Percentiles rank a stretch among this genome's conserved stretches.
phyloP scores from a whole-genome alignment of 2,888 invertebrate species.

The Cheilosia impressa region DNA sequence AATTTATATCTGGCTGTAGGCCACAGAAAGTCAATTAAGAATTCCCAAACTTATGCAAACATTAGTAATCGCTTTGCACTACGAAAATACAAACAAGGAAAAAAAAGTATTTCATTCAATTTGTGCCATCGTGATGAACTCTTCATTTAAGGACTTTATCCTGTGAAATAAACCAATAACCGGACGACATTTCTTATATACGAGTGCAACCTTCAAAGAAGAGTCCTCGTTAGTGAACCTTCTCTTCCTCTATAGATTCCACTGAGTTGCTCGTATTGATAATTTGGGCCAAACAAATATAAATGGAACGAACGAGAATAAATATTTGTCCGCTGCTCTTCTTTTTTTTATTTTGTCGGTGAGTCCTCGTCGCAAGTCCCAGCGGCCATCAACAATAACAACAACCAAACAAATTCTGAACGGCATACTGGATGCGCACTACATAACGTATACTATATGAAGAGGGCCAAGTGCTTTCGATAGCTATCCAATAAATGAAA shows the following conservation, averaged over 20 bases:
- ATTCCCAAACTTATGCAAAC: background rate
- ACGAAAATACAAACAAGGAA: background rate
- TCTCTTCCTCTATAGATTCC: conserved; percentile 12
- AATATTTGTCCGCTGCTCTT: conserved; percentile 43
- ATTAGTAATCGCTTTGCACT: conserved; percentile 1
- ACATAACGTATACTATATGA: conserved; percentile 43
- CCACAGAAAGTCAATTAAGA: background rate
- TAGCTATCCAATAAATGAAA: conserved; percentile 72
- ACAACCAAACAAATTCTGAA: conserved; percentile 6
- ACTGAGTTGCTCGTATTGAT: conserved; percentile 24
- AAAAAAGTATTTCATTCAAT: conserved; percentile 1
- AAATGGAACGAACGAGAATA: conserved; percentile 50
- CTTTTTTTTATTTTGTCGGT: background rate
- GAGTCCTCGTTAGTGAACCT: conserved; percentile 46
- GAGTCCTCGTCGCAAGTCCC: conserved; percentile 5
- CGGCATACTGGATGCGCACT: conserved; percentile 44
- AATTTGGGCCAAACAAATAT: conserved; percentile 53
- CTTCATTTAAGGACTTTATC: background rate
- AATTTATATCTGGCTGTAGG: background rate
- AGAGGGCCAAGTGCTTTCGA: conserved; percentile 67
- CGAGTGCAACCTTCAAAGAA: conserved; percentile 39
- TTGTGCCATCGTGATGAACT: conserved; percentile 5
- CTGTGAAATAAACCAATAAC: conserved; percentile 43
- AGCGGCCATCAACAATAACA: conserved; percentile 25
- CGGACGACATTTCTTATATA: conserved; percentile 6